Evolutionary conservation across 2,113 vertebrate genomes (phyloP).

Genomic region (Trematomus loennbergii): DNA sequence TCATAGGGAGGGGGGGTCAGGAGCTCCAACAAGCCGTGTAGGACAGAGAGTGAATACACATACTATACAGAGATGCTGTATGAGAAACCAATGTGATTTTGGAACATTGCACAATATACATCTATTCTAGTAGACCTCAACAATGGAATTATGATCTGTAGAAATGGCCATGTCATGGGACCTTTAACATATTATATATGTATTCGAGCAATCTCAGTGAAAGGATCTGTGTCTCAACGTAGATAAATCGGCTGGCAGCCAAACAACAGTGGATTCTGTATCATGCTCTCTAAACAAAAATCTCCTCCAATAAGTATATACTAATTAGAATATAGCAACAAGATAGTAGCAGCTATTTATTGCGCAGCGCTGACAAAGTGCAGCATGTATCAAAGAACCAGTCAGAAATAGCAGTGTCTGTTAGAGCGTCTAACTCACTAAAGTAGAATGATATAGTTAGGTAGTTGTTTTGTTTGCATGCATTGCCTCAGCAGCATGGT

Average conservation of each 20-base stretch:
- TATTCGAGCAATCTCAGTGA: not conserved
- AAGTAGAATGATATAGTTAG: not conserved
- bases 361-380: constrained; percentile 10
- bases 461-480: constrained; percentile 12
- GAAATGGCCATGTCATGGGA: too few relatives aligned
- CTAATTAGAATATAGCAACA: not conserved
- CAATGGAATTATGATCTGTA: too few relatives aligned
- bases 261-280: not conserved
- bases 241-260: not conserved
- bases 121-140: too few relatives aligned
- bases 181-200: too few relatives aligned
- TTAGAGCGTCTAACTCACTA: not conserved
- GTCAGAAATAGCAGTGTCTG: constrained; percentile 8
- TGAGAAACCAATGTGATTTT: too few relatives aligned
- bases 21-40: too few relatives aligned
- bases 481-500: constrained; percentile 9
- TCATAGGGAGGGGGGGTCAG: too few relatives aligned
- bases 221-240: not conserved
- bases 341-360: not conserved
- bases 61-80: too few relatives aligned
- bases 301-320: not conserved
- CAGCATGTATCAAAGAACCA: constrained; percentile 11
- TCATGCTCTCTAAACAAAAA: not conserved
- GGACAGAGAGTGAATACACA: too few relatives aligned
- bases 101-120: too few relatives aligned